phyloP scores from a whole-genome alignment of 2,888 invertebrate species.

The Dione vanillae region DNA sequence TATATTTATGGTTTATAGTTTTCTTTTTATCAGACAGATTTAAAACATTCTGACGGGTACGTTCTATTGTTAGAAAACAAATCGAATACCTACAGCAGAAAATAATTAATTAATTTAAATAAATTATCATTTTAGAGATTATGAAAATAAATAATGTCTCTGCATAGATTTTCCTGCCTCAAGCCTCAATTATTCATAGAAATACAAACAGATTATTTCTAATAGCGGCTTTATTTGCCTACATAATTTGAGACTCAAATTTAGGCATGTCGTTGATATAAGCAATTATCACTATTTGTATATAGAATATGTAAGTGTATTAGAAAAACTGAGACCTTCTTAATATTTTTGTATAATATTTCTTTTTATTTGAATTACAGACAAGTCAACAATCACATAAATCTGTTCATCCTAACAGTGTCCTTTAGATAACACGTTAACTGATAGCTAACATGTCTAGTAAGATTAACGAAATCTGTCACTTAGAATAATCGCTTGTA shows the following conservation, averaged over 20 bases:
- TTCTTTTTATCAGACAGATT: too few relatives aligned
- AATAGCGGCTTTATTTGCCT: background rate
- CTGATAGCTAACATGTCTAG: background rate
- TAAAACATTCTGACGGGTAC: too few relatives aligned
- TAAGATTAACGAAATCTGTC: constrained; percentile 29
- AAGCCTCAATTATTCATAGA: constrained; percentile 9
- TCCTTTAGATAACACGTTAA: background rate
- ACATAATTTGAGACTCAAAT: background rate
- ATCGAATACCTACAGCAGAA: background rate
- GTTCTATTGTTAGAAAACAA: background rate
- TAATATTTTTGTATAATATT: background rate
- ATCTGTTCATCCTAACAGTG: too few relatives aligned
- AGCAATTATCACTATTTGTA: background rate
- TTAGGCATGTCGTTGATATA: background rate
- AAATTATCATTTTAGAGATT: background rate
- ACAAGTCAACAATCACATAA: background rate
- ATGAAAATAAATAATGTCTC: background rate
- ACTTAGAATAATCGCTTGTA: constrained; percentile 23
- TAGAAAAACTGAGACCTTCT: too few relatives aligned
- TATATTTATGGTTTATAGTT: too few relatives aligned
- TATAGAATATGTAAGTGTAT: background rate
- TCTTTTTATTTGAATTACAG: background rate
- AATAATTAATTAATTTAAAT: background rate
- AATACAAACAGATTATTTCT: constrained; percentile 14
- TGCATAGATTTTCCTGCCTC: background rate